Base-by-base conservation (phyloP, 2,888 invertebrate genomes). In the Sepioteuthis lessoniana region DNA sequence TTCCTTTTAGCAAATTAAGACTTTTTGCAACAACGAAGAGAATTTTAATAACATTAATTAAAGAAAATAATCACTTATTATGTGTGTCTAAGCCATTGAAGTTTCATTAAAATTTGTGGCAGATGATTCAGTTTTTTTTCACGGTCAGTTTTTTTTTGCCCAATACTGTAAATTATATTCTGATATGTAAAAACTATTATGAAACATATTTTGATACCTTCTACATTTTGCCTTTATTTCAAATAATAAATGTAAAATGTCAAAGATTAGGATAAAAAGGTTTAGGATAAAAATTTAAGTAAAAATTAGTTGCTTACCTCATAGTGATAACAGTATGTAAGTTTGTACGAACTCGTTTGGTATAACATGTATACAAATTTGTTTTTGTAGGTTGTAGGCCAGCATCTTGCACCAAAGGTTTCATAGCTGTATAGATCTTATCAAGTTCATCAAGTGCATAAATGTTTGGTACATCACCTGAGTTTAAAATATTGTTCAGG, bases 321-420 rank as follows among this genome's bases (percentile, higher is more conserved):
- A 97, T 97, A 1, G 97, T 96, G 50, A 97, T 96, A 93, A 97
- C 97, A 28, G 97, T 97, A 95, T 97, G 97, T 21, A 97, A 96
- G 95, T 97, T 97, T 94, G 96, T 96, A 28, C 96, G 95, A 31
- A 97, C 97, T 91, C 97, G 95, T 95, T 97, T 97, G 37, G 97
- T 97, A 95, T 97, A 97, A 60, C 96, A 95, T 10, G 97, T 96
- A 96, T 97, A 97, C 94, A 97, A 95, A 95, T 97, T 97, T 8
- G 98, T 98, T 96, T 98, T 98, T 28, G 98, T 98, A 0, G 98
- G 98, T 0, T 98, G 98, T 37, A 98, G 97, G 94, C 98, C 98
- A 96, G 98, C 97, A 97, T 98, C 98, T 96, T 98, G 98, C 0
- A 98, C 98, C 0, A 98, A 98, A 93, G 98, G 98, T 92, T 98